A percentile compares a stretch with the other conserved stretches of the same genome.
Evolutionary conservation across 2,113 vertebrate genomes (phyloP).

Genomic region (Cephalopterus ornatus): DNA sequence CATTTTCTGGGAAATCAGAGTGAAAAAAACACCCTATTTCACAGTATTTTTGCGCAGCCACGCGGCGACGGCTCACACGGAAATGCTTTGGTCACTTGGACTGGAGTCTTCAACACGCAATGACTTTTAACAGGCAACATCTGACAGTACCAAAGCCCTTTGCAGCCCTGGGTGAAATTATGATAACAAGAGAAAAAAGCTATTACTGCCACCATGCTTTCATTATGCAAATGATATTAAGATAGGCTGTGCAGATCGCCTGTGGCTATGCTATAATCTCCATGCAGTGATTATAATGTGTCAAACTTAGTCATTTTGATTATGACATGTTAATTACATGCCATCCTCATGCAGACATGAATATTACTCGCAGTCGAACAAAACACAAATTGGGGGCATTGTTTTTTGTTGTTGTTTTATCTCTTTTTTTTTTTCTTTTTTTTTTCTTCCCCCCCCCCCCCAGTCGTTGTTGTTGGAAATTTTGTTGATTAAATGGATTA

Average conservation of each 20-base stretch:
- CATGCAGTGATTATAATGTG: constrained; percentile 98
- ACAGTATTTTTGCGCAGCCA: not conserved
- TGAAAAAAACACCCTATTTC: rapidly evolving
- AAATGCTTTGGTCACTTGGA: constrained; percentile 63
- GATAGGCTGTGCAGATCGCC: constrained; percentile 91
- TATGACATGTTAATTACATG: constrained; percentile 99
- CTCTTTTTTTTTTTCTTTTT: not conserved
- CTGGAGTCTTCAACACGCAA: constrained; percentile 50
- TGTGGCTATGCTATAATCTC: constrained; percentile 94
- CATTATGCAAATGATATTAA: constrained; percentile 99
- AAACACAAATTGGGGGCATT: constrained; percentile 80
- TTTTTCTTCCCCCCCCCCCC: no score
- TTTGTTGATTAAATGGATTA: constrained; percentile 69
- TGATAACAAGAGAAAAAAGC: constrained; percentile 99
- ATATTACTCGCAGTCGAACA: constrained; percentile 87
- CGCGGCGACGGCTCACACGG: rapidly evolving
- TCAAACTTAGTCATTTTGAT: constrained; percentile 99
- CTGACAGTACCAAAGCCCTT: constrained; percentile 86
- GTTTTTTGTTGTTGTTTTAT: constrained; percentile 1
- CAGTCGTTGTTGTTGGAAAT: constrained; percentile 24
- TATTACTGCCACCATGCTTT: constrained; percentile 99
- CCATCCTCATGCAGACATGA: constrained; percentile 93
- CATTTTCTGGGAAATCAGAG: not conserved
- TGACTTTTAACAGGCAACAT: constrained; percentile 81
- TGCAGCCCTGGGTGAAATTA: constrained; percentile 98